A percentile compares a stretch with the other conserved stretches of the same genome.
These are phyloP conservation scores for Thyatira batis DNA, from an alignment of 2,888 invertebrate genomes.

Conservation along the genomic window DNA sequence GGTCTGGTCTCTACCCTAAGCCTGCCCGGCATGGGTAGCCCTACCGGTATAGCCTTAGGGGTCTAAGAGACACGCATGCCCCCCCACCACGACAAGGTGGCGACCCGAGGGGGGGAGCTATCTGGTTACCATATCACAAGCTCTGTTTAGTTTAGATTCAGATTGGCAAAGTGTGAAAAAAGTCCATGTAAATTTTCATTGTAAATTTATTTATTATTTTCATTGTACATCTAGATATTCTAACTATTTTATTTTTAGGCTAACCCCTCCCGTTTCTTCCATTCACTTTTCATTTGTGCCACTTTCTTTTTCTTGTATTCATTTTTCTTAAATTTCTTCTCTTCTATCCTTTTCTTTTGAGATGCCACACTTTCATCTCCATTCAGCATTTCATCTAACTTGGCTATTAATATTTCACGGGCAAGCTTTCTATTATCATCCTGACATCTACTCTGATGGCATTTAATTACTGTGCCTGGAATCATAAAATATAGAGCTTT, in stretches of 20 bases:
- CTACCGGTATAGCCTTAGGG: too few species aligned
- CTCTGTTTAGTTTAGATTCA: too few species aligned
- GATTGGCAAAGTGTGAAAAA: too few species aligned
- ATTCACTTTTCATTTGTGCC: slow-evolving; percentile 85
- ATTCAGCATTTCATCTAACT: slow-evolving; percentile 91
- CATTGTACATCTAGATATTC: neutral
- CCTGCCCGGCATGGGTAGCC: too few species aligned
- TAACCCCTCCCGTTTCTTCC: slow-evolving; percentile 86
- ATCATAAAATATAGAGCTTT: slow-evolving; percentile 13
- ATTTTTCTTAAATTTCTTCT: slow-evolving; percentile 77
- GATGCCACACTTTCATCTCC: slow-evolving; percentile 90
- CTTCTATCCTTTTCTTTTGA: slow-evolving; percentile 84
- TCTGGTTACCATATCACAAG: too few species aligned
- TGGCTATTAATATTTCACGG: slow-evolving; percentile 86
- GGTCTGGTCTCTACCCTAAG: too few species aligned
- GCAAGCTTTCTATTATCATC: slow-evolving; percentile 92
- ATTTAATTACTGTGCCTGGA: slow-evolving; percentile 90
- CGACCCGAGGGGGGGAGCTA: too few species aligned
- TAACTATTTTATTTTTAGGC: slow-evolving; percentile 30
- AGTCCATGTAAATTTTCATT: neutral
- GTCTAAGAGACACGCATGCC: too few species aligned
- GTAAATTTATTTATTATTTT: too few species aligned
- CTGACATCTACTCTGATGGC: slow-evolving; percentile 92
- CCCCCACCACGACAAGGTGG: too few species aligned
- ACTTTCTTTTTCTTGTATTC: slow-evolving; percentile 83